Evolutionary conservation across 1,140 invertebrate species (phyloP).

Genomic region (fruit fly (Drosophila melanogaster)): DNA sequence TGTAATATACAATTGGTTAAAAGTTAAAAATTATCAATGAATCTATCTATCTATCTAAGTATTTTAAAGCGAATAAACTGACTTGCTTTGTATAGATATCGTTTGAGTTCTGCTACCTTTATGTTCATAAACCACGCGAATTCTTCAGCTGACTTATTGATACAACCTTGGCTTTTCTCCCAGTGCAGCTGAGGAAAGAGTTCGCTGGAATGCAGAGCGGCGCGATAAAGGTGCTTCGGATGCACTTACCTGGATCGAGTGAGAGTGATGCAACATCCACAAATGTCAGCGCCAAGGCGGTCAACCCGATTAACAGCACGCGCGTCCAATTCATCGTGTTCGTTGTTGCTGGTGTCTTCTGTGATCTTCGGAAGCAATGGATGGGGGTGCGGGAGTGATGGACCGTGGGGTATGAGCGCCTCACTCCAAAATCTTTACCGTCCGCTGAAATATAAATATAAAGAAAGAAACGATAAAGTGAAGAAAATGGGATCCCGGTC

Average conservation of each 20-base stretch:
- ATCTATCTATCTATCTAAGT: no score
- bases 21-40: no score
- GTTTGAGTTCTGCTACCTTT: neutral
- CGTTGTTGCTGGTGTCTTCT: slow-evolving; percentile 9
- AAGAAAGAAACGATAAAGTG: slow-evolving; percentile 50
- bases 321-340: slow-evolving; percentile 79
- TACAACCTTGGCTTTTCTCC: neutral
- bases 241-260: slow-evolving; percentile 80
- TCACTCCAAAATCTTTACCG: slow-evolving; percentile 49
- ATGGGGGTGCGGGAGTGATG: neutral
- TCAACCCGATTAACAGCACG: slow-evolving; percentile 68
- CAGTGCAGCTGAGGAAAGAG: slow-evolving; percentile 7
- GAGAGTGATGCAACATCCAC: slow-evolving; percentile 80
- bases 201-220: neutral
- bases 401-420: slow-evolving; percentile 12
- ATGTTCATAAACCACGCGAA: neutral
- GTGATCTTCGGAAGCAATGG: neutral
- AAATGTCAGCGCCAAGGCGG: slow-evolving; percentile 70
- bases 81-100: neutral
- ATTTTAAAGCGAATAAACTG: no score
- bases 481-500: slow-evolving; percentile 7
- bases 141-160: neutral
- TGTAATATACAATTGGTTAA: neutral
- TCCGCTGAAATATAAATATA: slow-evolving; percentile 72
- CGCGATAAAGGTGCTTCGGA: neutral